A percentile compares a stretch with the other conserved stretches of the same genome.
Conservation (phyloP, 2,888 invertebrate genomes). For the Abrostola triplasia region DNA sequence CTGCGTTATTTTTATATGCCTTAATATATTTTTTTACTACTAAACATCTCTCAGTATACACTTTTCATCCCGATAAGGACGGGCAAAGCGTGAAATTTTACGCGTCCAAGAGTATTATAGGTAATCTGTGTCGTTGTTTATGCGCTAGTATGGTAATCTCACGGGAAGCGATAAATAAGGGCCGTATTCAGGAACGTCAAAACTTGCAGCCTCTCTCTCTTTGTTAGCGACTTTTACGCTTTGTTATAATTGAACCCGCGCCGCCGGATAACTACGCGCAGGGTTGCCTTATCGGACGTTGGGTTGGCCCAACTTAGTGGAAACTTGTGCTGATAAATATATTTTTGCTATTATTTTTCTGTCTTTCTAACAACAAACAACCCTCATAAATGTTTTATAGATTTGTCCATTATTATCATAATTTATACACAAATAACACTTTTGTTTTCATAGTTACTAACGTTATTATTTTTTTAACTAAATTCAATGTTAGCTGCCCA, state of each 20-base stretch:
- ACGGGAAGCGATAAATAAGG: slow-evolving; percentile 71
- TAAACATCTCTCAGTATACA: slow-evolving; percentile 46
- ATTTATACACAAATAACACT: too few relatives aligned
- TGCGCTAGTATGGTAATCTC: slow-evolving; percentile 68
- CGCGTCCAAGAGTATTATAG: slow-evolving; percentile 57
- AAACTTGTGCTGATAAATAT: slow-evolving; percentile 28
- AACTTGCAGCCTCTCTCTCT: slow-evolving; percentile 66
- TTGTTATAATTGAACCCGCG: slow-evolving; percentile 68
- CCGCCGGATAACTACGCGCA: slow-evolving; percentile 51
- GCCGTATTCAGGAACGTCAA: slow-evolving; percentile 62
- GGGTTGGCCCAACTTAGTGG: slow-evolving; percentile 14
- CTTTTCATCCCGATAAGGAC: slow-evolving; percentile 59
- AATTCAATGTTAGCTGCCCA: neutral
- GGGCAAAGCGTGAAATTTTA: slow-evolving; percentile 64
- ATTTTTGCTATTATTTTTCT: slow-evolving; percentile 14
- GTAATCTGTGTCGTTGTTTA: slow-evolving; percentile 70
- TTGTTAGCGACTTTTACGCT: slow-evolving; percentile 71
- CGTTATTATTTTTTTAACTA: too few relatives aligned
- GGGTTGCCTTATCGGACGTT: slow-evolving; percentile 29
- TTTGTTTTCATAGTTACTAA: too few relatives aligned
- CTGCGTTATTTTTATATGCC: slow-evolving; percentile 39
- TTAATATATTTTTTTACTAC: slow-evolving; percentile 53
- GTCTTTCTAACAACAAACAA: neutral
- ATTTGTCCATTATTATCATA: neutral
- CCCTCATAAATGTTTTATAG: neutral